A percentile compares a stretch with the other conserved stretches of the same genome.
phyloP scores from a whole-genome alignment of 2,797 vertebrate species.

The Nannoperca obscura region DNA sequence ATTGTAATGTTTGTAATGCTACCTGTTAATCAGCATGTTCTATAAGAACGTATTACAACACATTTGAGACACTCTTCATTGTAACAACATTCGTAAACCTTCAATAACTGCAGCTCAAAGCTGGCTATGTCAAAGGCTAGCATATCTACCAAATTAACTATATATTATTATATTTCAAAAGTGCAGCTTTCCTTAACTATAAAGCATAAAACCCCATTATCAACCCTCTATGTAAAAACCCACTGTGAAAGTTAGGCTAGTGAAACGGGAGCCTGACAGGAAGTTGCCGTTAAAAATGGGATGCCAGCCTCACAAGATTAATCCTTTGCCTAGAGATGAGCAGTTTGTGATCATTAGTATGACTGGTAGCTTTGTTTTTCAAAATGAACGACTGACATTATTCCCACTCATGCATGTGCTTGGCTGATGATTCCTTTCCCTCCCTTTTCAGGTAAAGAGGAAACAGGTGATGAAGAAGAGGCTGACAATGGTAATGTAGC shows the following conservation, averaged over 20 bases:
- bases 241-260: not conserved
- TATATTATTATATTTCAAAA: not conserved
- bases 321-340: constrained; percentile 43
- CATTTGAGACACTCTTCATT: not conserved
- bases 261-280: not conserved
- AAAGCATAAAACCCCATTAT: not conserved
- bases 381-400: constrained; percentile 48
- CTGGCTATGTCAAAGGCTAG: not conserved
- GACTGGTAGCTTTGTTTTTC: constrained; percentile 54
- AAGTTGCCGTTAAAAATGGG: constrained; percentile 21
- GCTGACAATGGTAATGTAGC: constrained; percentile 75
- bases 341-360: constrained; percentile 57
- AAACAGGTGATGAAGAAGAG: constrained; percentile 72
- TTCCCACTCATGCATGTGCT: constrained; percentile 41
- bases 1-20: too few species aligned
- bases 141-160: not conserved
- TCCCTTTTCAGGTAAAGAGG: constrained; percentile 72
- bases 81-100: not conserved
- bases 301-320: constrained; percentile 33
- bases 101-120: not conserved
- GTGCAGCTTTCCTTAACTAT: not conserved
- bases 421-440: constrained; percentile 49
- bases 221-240: not conserved
- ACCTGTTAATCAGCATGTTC: not conserved
- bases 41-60: not conserved